phyloP scores from a whole-genome alignment of 2,888 invertebrate genomes.

The Phalera bucephala region DNA sequence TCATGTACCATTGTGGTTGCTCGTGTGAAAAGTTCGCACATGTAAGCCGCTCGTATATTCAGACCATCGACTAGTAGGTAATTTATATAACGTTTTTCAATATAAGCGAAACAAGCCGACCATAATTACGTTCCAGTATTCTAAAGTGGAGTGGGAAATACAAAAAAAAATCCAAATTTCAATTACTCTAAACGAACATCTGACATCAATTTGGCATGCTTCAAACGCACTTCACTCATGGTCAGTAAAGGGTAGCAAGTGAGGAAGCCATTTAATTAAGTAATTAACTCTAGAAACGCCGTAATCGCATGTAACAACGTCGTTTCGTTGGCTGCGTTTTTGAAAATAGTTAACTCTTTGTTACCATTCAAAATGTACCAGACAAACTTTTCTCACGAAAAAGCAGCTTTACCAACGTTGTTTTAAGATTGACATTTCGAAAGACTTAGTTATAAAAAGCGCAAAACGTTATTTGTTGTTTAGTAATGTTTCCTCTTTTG shows the following conservation, averaged over 20 bases:
- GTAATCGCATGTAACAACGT: slow-evolving; percentile 56
- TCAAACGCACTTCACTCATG: slow-evolving; percentile 22
- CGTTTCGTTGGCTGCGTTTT: slow-evolving; percentile 42
- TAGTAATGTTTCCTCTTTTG: slow-evolving; percentile 50
- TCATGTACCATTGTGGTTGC: no score
- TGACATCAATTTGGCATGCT: slow-evolving; percentile 10
- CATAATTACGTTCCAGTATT: no score
- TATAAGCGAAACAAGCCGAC: no score
- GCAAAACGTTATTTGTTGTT: slow-evolving; percentile 32
- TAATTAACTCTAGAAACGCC: slow-evolving; percentile 56
- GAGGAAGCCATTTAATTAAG: slow-evolving; percentile 60
- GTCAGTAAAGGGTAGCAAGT: slow-evolving; percentile 35
- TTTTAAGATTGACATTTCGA: slow-evolving; percentile 23
- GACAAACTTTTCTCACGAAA: slow-evolving; percentile 3
- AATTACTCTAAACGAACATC: slow-evolving; percentile 8
- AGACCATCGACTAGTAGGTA: no score
- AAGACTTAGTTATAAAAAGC: slow-evolving; percentile 12
- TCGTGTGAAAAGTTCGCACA: no score
- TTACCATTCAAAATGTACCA: slow-evolving; percentile 12
- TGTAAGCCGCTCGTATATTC: no score
- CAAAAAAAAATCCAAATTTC: no score
- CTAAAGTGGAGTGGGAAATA: no score
- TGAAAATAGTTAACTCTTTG: slow-evolving; percentile 35
- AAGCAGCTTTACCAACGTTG: slow-evolving; percentile 11
- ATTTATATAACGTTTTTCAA: no score